Percentiles rank a stretch among this genome's conserved stretches.
Conservation (phyloP, 2,888 invertebrate genomes). For the Polymixis flavicincta region DNA sequence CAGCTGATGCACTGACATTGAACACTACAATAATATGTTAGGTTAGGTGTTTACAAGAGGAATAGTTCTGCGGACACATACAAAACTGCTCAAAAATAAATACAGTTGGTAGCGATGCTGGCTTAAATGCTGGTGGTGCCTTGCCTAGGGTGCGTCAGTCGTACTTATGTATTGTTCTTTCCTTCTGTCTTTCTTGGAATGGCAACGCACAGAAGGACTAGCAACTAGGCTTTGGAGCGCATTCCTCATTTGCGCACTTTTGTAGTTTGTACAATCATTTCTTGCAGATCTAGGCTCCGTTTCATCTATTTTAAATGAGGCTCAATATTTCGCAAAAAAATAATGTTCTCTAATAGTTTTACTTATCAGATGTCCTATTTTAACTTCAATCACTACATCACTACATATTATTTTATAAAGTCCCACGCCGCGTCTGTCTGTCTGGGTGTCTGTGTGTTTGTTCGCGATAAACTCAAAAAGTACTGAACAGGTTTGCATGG, state of each 20-base stretch:
- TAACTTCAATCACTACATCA: too few relatives aligned
- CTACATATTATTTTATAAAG: too few relatives aligned
- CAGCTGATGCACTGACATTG: slow-evolving; percentile 31
- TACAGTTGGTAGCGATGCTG: too few relatives aligned
- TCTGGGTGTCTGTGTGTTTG: too few relatives aligned
- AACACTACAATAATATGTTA: background rate
- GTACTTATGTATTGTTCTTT: background rate
- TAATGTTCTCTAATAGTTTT: too few relatives aligned
- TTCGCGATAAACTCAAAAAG: too few relatives aligned
- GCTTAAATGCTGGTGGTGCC: background rate
- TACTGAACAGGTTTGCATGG: too few relatives aligned
- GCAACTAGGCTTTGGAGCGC: background rate
- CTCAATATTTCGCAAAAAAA: background rate
- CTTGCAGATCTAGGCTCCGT: background rate
- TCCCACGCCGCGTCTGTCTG: too few relatives aligned
- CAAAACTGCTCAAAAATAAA: background rate
- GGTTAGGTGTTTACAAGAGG: background rate
- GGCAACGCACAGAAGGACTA: background rate
- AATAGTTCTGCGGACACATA: background rate
- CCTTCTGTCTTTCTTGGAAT: background rate
- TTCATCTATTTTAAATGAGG: background rate
- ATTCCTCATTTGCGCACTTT: background rate
- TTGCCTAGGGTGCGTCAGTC: background rate
- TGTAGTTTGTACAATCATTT: background rate
- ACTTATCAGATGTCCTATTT: too few relatives aligned